Evolutionary conservation across 2,797 vertebrate genomes (phyloP).

Genomic region (Florisuga fusca): DNA sequence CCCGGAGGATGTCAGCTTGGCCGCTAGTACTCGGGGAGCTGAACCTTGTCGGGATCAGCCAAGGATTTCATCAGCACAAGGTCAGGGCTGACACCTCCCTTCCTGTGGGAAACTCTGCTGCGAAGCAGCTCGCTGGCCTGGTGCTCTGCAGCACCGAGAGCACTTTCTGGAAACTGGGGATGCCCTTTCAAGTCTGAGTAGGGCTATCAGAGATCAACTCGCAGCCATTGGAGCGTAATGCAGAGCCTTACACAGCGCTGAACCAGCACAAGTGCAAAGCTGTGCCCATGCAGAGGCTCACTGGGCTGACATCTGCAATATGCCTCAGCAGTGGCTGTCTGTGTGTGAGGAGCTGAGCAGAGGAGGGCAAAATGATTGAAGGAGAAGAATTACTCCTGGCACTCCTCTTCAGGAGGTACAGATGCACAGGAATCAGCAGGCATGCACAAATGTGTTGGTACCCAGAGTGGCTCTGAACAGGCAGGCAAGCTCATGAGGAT

Average conservation of each 20-base stretch:
- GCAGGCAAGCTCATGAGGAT: not conserved
- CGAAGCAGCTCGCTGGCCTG: not conserved
- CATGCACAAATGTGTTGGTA: not conserved
- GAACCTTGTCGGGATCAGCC: constrained; percentile 49
- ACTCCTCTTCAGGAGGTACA: not conserved
- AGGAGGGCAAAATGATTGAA: not conserved
- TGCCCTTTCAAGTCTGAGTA: not conserved
- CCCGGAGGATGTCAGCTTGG: constrained; percentile 45
- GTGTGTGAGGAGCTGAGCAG: not conserved
- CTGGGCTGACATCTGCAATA: not conserved
- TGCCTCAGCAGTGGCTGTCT: accelerated
- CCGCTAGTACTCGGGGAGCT: not conserved
- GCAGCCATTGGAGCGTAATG: not conserved
- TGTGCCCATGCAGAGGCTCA: accelerated
- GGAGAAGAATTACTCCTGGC: constrained; percentile 12
- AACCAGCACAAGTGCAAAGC: not conserved
- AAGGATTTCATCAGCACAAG: constrained; percentile 63
- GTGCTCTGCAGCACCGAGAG: not conserved
- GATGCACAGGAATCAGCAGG: not conserved
- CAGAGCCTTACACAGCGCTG: not conserved
- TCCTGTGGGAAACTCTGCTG: constrained; percentile 50
- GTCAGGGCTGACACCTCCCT: constrained; percentile 36
- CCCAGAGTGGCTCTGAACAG: accelerated
- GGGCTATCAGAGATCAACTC: constrained; percentile 29
- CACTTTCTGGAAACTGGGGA: not conserved